Evolutionary conservation across 2,888 invertebrate species (phyloP), one percentile per base, ranked within the genome.

Genomic region (Heteropelma amictum): DNA sequence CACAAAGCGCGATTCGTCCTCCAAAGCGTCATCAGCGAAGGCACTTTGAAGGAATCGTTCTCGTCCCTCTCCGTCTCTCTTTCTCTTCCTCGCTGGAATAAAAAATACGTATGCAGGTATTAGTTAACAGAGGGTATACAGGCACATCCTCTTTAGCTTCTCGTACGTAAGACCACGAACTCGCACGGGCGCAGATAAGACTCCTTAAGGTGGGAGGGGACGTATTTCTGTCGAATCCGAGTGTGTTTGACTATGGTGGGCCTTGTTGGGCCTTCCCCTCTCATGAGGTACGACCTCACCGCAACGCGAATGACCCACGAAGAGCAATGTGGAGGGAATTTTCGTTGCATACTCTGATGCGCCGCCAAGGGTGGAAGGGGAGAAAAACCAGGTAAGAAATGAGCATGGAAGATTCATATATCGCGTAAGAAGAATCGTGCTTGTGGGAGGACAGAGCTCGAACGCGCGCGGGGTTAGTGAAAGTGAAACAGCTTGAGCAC

Each of bases 401-500:
- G 10, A 30, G 10, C 10, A 30, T n/a, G 38, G 14, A 1, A 38
- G 38, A 10, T 26, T 10, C 4, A 26, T 10, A 45, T 47, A n/a
- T 47, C 21, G 21, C n/a, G 8, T 42, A 47, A 40, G 40, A 19
- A 23, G 60, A 53, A 19, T 42, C n/a, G 30, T n/a, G 79, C 80
- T 84, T 80, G 84, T 84, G 85, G 85, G 85, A 85, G 84, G 84
- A 81, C 78, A 49, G 54, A 58, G 60, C 45, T 74, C 42, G 65
- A 75, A 65, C 54, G 47, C 45, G 56, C 56, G 49, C 77, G 78
- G 80, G 82, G 82, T 82, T 82, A 85, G 87, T 86, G 87, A 87
- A 87, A 86, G 87, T 87, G 83, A 87, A 86, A 87, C 83, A 82
- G 65, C 65, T 58, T 33, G 70, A 61, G 80, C 81, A 83, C 85